Evolutionary conservation across 2,113 vertebrate species (phyloP).

Genomic region (Tachysurus vachellii): DNA sequence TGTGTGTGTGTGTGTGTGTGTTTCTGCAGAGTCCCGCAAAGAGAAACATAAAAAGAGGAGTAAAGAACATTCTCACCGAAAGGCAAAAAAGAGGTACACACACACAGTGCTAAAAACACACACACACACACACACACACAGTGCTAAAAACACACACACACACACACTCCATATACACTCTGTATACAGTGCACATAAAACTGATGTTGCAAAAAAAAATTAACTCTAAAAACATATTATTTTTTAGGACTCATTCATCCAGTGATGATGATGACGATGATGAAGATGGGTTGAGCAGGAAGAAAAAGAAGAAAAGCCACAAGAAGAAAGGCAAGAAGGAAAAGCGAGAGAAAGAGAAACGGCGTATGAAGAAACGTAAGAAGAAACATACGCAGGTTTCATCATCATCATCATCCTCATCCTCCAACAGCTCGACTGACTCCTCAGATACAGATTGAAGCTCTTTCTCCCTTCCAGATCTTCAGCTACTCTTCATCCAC

Average conservation of each 20-base stretch:
- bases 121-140: background rate
- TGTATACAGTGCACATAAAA: background rate
- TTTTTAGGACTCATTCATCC: constrained; percentile 78
- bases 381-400: constrained; percentile 74
- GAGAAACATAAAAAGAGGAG: constrained; percentile 82
- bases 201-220: background rate
- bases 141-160: too few species aligned
- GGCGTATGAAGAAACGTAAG: constrained; percentile 83
- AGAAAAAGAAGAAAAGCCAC: constrained; percentile 87
- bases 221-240: background rate
- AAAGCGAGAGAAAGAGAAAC: constrained; percentile 83
- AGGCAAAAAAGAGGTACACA: constrained; percentile 82
- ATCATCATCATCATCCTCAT: constrained; percentile 61
- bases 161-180: too few species aligned
- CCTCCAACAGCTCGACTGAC: constrained; percentile 75
- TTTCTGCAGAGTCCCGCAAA: constrained; percentile 75
- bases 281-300: constrained; percentile 77
- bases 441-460: constrained; percentile 81
- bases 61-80: constrained; percentile 81
- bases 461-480: background rate
- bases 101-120: too few species aligned
- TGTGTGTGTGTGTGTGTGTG: background rate
- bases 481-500: background rate
- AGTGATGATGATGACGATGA: constrained; percentile 72
- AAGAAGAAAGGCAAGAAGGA: constrained; percentile 91